These are phyloP conservation scores for Drosophila mulleri DNA, from an alignment of 2,888 invertebrate species.

Conservation along the genomic window DNA sequence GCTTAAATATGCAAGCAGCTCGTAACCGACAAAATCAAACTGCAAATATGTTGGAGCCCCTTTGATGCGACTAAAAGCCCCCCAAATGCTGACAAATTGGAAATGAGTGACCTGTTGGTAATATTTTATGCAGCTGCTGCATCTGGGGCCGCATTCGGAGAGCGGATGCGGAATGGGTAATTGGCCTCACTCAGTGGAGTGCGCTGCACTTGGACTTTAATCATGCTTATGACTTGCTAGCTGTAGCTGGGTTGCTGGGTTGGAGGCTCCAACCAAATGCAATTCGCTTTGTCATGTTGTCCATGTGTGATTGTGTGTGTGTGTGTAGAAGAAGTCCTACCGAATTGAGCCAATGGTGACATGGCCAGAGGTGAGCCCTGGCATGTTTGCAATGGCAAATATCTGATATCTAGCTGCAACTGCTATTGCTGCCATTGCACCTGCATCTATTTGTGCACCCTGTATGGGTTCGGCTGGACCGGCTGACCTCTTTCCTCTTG, in stretches of 20 bases:
- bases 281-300: conserved; percentile 71
- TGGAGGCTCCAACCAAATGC: conserved; percentile 43
- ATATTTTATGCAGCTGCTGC: conserved; percentile 52
- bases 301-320: conserved; percentile 5
- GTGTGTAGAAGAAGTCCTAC: neutral
- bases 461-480: neutral
- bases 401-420: conserved; percentile 36
- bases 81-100: conserved; percentile 55
- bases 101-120: conserved; percentile 47
- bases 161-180: conserved; percentile 29
- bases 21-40: conserved; percentile 31
- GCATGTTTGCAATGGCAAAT: conserved; percentile 42
- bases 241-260: conserved; percentile 1
- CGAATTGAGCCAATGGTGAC: conserved; percentile 47
- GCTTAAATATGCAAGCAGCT: conserved; percentile 46
- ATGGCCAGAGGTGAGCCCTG: conserved; percentile 50
- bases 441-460: conserved; percentile 11
- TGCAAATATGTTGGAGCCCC: conserved; percentile 8
- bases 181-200: conserved; percentile 45
- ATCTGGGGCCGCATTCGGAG: neutral
- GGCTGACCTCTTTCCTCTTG: conserved; percentile 3
- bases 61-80: conserved; percentile 54
- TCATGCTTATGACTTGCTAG: conserved; percentile 57
- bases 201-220: conserved; percentile 62
- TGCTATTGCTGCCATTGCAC: conserved; percentile 7